phyloP scores from a whole-genome alignment of 2,797 vertebrate genomes.

The Tinamus major region DNA sequence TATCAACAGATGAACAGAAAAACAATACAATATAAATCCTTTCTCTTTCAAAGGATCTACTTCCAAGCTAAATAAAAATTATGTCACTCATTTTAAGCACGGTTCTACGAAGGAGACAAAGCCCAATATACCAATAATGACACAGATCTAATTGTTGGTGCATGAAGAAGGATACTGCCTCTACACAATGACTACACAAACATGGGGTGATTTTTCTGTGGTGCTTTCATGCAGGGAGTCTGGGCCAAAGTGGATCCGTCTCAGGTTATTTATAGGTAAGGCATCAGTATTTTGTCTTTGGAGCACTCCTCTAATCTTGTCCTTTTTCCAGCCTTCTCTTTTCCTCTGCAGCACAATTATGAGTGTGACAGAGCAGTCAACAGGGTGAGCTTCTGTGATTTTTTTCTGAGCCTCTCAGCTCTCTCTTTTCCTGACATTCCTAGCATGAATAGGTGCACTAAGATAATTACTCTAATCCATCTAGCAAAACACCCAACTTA shows the following conservation, averaged over 20 bases:
- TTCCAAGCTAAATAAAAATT: constrained; percentile 39
- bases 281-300: constrained; percentile 26
- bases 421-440: constrained; percentile 59
- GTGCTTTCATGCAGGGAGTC: background rate
- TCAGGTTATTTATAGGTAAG: constrained; percentile 5
- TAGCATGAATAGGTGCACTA: constrained; percentile 54
- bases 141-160: background rate
- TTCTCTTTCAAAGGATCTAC: background rate
- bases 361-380: constrained; percentile 4
- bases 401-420: constrained; percentile 27
- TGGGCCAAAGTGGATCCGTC: background rate
- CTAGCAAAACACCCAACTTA: constrained; percentile 70
- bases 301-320: background rate
- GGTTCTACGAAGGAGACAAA: background rate
- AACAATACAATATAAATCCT: background rate
- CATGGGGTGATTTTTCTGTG: background rate
- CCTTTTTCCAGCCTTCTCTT: constrained; percentile 7
- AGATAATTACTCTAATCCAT: constrained; percentile 73
- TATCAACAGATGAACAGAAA: background rate
- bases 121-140: background rate
- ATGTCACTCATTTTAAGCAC: constrained; percentile 33
- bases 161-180: background rate
- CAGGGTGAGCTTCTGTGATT: constrained; percentile 23
- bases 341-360: constrained; percentile 12
- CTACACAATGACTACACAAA: background rate